phyloP scores from a whole-genome alignment of 2,888 invertebrate species.

The Oscheius sp. region DNA sequence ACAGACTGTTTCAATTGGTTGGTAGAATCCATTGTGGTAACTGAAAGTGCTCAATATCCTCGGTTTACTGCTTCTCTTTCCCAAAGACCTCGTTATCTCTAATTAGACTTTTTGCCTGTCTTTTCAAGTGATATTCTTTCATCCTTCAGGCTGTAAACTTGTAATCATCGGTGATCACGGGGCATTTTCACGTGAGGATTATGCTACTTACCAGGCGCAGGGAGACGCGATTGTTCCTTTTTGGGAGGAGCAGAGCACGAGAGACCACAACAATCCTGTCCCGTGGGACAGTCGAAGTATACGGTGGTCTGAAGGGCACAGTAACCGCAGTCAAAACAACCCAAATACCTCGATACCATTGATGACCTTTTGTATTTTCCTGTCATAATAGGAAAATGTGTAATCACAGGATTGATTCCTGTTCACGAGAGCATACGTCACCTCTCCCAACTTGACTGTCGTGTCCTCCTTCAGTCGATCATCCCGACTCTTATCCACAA shows the following conservation, averaged over 20 bases:
- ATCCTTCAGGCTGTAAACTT: conserved; percentile 4
- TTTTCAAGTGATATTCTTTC: conserved; percentile 9
- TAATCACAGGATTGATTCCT: conserved; percentile 11
- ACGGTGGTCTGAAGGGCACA: conserved; percentile 4
- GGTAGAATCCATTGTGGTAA: not conserved
- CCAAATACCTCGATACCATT: conserved; percentile 7
- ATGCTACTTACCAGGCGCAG: conserved; percentile 5
- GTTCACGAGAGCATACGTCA: not conserved
- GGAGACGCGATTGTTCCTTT: not conserved
- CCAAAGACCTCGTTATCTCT: no score
- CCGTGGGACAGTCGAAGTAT: conserved; percentile 26
- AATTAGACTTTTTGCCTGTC: no score
- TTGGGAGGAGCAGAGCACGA: conserved; percentile 24
- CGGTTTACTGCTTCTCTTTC: no score
- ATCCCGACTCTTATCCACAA: not conserved
- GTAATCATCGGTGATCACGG: not conserved
- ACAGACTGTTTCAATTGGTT: not conserved
- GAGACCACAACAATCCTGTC: conserved; percentile 26
- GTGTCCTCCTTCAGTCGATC: not conserved
- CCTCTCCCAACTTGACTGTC: not conserved
- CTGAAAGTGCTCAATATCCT: not conserved
- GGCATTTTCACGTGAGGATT: not conserved
- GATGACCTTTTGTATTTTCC: not conserved
- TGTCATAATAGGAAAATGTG: conserved; percentile 25
- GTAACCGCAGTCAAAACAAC: not conserved